Evolutionary conservation across 2,113 vertebrate genomes (phyloP), one percentile per base, ranked within the genome.

Genomic region (Entosphenus tridentatus): DNA sequence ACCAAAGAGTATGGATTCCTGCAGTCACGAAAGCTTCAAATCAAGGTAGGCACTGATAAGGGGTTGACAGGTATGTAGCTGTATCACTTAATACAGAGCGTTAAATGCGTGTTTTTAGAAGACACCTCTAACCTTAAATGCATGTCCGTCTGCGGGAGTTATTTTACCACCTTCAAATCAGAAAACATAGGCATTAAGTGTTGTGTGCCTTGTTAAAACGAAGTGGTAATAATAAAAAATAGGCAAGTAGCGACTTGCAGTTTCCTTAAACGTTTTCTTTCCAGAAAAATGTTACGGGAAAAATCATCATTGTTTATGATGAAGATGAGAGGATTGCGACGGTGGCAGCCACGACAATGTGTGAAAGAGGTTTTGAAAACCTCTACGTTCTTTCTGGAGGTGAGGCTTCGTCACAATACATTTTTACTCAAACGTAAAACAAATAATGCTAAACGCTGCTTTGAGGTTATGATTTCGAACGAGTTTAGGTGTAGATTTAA

Each of bases 351-450:
- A 90, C 87, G 13, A 84, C 78, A 73, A 88, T 98, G 87, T 95
- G 88, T 1, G 84, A 98, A 73, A 79, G 89, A 58, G 92, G 90
- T 6, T 88, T 95, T 2, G 89, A 98, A 71, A 98, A 98, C 70
- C 75, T 97, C 12, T 97, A 92, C 72, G 85, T 98, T 86, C 79
- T 98, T 3, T 91, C 89, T 0, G 93, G 93, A 81, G 93, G 93
- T 93, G 67, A 76, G 79, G 16, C 12, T 13, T 14, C 17, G 12
- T 9, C 8, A 18, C 55, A 14, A 3, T 14, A 39, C 55, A n/a
- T 56, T 12, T 71, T 13, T 8, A 16, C 21, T n/a, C 21, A 56
- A 39, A 55, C 9, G 12, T 16, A 17, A 57, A 39, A 69, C 57
- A n/a, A 68, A 21, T 57, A 10, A 17, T 56, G 55, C 16, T 7